Percentiles rank a stretch among this genome's conserved stretches.
Conservation (phyloP, 2,888 invertebrate genomes). For the Lomographa bimaculata region DNA sequence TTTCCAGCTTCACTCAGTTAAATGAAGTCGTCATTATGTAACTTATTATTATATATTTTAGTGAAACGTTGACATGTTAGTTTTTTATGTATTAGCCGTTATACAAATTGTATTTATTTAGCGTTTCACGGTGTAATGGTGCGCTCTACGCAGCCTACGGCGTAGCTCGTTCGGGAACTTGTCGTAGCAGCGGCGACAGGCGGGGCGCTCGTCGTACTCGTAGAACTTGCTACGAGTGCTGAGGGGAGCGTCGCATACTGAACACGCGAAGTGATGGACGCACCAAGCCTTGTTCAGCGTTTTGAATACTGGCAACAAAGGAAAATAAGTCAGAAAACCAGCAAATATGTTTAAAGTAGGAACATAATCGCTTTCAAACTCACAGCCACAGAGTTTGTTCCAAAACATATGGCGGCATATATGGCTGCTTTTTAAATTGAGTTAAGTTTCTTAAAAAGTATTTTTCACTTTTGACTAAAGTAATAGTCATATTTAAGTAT, state of each 20-base stretch:
- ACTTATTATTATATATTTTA: too few relatives aligned
- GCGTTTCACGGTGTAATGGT: conserved; percentile 88
- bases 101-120: conserved; percentile 31
- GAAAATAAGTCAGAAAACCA: not conserved
- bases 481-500: too few relatives aligned
- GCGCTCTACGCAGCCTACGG: conserved; percentile 94
- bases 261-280: conserved; percentile 98
- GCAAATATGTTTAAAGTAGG: too few relatives aligned
- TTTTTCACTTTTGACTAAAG: too few relatives aligned
- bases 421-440: too few relatives aligned
- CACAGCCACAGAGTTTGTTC: too few relatives aligned
- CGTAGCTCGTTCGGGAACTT: conserved; percentile 97
- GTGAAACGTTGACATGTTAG: not conserved
- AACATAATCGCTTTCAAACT: too few relatives aligned
- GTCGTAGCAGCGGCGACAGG: conserved; percentile 99
- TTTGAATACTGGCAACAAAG: conserved; percentile 90
- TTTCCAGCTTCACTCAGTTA: too few relatives aligned
- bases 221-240: conserved; percentile 99
- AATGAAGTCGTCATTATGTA: too few relatives aligned
- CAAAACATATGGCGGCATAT: too few relatives aligned
- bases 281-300: conserved; percentile 99
- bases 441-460: too few relatives aligned
- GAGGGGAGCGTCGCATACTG: conserved; percentile 97
- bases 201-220: conserved; percentile 99
- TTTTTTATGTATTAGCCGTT: too few relatives aligned